Evolutionary conservation across 2,113 vertebrate species (phyloP).

Genomic region (Eudyptes chrysolophus): DNA sequence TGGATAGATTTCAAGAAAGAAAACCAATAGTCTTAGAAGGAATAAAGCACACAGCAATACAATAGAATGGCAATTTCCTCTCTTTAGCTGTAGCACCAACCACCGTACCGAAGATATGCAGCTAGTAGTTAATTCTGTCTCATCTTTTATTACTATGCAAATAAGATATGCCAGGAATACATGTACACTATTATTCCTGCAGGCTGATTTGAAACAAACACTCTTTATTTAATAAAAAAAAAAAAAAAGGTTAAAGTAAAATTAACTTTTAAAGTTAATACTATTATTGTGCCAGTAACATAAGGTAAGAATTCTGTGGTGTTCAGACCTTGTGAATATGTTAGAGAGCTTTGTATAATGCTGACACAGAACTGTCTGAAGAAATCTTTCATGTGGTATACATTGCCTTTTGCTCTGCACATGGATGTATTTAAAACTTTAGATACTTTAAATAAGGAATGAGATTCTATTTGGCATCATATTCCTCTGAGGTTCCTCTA

Average conservation of each 20-base stretch:
- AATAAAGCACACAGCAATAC: not conserved
- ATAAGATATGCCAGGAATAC: not conserved
- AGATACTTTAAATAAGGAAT: slow-evolving; percentile 60
- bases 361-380: not conserved
- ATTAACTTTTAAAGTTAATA: slow-evolving; percentile 26
- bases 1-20: not conserved
- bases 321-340: not conserved
- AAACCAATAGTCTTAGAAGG: not conserved
- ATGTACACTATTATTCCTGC: not conserved
- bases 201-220: not conserved
- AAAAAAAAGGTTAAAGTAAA: not conserved
- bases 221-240: not conserved
- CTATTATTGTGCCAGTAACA: not conserved
- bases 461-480: slow-evolving; percentile 22
- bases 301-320: not conserved
- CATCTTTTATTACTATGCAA: not conserved
- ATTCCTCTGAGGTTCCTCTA: slow-evolving; percentile 11
- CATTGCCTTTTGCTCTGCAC: not conserved
- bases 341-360: not conserved
- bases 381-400: not conserved
- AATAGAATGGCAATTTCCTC: not conserved
- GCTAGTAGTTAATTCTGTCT: not conserved
- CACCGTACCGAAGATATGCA: not conserved
- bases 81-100: not conserved
- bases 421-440: not conserved